A percentile compares a stretch with the other conserved stretches of the same genome.
phyloP scores from a whole-genome alignment of 2,797 vertebrate genomes.

The Urocyon cinereoargenteus region DNA sequence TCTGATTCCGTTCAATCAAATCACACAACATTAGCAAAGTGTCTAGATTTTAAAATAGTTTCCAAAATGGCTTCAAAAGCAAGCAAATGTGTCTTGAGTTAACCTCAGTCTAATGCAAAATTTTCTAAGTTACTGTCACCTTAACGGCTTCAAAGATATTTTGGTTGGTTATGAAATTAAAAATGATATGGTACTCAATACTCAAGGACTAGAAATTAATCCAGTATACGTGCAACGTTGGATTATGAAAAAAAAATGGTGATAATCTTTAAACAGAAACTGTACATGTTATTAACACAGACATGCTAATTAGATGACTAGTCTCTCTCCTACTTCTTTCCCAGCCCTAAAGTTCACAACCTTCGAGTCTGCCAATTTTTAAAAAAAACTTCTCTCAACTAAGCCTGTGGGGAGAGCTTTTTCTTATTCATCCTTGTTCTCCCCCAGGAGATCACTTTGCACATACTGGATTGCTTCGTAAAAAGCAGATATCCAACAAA shows the following conservation, averaged over 20 bases:
- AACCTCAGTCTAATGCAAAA: background rate
- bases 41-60: conserved; percentile 45
- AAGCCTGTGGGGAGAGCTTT: background rate
- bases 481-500: conserved; percentile 35
- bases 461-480: background rate
- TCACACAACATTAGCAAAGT: background rate
- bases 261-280: background rate
- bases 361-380: background rate
- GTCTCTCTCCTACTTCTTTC: background rate
- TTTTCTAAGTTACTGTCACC: background rate
- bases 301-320: background rate
- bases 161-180: background rate
- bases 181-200: background rate
- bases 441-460: background rate
- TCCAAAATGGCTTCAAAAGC: conserved; percentile 45
- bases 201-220: background rate
- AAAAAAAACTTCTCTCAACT: background rate
- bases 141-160: background rate
- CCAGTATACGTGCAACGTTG: background rate
- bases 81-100: background rate
- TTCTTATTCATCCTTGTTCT: background rate
- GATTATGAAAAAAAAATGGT: background rate
- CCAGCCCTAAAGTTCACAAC: background rate
- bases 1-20: conserved; percentile 39
- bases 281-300: background rate